Evolutionary conservation across 2,888 invertebrate genomes (phyloP), one percentile per base, ranked within the genome.

Genomic region (Stenodema calcarata): DNA sequence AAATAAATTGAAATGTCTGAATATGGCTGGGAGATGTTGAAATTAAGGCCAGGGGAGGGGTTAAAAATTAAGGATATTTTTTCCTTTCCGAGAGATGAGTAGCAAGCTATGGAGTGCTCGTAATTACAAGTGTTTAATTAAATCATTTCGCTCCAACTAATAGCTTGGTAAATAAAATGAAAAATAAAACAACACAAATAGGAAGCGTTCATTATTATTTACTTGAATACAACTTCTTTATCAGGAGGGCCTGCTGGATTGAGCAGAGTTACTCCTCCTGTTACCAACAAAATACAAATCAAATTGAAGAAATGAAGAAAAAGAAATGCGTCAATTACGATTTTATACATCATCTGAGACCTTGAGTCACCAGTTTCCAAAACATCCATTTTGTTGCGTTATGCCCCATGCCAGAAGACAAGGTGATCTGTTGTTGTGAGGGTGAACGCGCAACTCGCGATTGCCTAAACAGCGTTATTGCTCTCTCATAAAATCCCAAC

Each of bases 71-170:
- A n/a, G n/a, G 27, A 11, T 27, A 11, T 70, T 62, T 62, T 62
- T 62, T 69, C 18, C 18, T n/a, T 16, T 28, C 4, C 1, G 73
- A 28, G 28, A 35, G 35, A 69, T 12, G 27, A 30, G n/a, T 14
- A 35, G 73, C 30, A 12, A 12, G 35, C 35, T 35, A 44, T 18
- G 28, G 14, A 42, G 78, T 14, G 23, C 23, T 50, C 80, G 50
- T 80, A 80, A 80, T 80, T 80, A 30, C 80, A 50, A 50, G 80
- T 80, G 80, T 80, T 80, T 80, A 80, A 80, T 80, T 80, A 80
- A 80, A 80, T 80, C 44, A 80, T 80, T 50, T 44, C 80, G 23
- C 80, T 80, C 16, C 80, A 28, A 42, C 12, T 78, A n/a, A 78
- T 42, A 73, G n/a, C 28, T 35, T 30, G n/a, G 28, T 2, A 30